Base-by-base conservation (phyloP, 2,888 invertebrate genomes). In the Epinotia nisella region DNA sequence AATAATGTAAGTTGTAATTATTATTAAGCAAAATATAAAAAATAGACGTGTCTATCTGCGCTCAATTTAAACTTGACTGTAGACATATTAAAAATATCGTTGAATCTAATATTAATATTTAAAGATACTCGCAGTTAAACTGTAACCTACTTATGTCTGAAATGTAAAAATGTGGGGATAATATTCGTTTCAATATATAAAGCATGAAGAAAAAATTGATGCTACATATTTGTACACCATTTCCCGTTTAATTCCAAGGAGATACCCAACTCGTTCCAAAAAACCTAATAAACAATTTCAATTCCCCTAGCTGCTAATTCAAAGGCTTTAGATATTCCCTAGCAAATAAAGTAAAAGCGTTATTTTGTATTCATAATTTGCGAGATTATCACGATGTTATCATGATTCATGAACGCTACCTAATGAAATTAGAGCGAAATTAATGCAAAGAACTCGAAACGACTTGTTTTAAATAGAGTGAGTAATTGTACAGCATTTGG, bases 391-490 rank as follows among this genome's bases (percentile, higher is more conserved):
- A 71, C 75, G 75, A 76, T 75, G 76, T 77, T 77, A 80, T 78
- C 76, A 69, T 80, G 78, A 80, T 80, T 80, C 78, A 83, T 76
- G 78, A 72, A 77, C 74, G 68, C 68, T 74, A 55, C 59, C 49
- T 62, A 62, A 62, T 62, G 49, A 62, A 62, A 62, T 62, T 62
- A 51, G 75, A 80, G 75, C 78, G 75, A 77, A 78, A 79, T 82
- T 78, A 78, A 80, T 79, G 76, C 78, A 75, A 81, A 78, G 79
- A 78, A 79, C 77, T 67, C 75, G 74, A 58, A 75, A 73, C 73
- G 72, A 66, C 67, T 61, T 66, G 61, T 67, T 17, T 71, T 61
- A 62, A 74, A 67, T 73, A 69, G 59, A 56, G 58, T 64, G 41
- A 62, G 69, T 73, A 53, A 72, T 68, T 56, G 10, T 60, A 41